Evolutionary conservation across 2,797 vertebrate species (phyloP).

Genomic region (Dendrocincla tyrannina): DNA sequence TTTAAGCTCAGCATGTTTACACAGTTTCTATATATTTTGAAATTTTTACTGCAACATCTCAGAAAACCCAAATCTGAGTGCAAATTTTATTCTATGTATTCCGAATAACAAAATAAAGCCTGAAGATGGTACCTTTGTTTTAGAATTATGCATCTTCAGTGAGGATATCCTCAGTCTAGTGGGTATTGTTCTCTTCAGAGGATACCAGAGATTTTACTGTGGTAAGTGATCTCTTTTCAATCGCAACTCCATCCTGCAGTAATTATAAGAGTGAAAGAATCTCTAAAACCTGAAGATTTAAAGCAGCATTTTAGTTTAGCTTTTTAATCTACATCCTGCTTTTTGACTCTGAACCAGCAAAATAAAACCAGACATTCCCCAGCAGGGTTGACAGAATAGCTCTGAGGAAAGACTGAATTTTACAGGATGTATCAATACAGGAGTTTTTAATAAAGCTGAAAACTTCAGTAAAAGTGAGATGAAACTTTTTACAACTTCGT

Average conservation of each 20-base stretch:
- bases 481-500: neutral
- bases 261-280: neutral
- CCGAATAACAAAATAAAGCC: slow-evolving; percentile 23
- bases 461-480: neutral
- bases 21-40: neutral
- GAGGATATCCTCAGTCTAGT: neutral
- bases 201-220: slow-evolving; percentile 25
- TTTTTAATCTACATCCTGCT: slow-evolving; percentile 8
- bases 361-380: slow-evolving; percentile 23
- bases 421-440: neutral
- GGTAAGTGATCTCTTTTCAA: slow-evolving; percentile 3
- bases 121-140: slow-evolving; percentile 15
- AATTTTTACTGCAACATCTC: slow-evolving; percentile 26
- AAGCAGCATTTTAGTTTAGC: neutral
- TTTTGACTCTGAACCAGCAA: neutral
- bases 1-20: neutral
- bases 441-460: neutral
- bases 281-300: neutral
- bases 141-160: neutral
- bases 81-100: slow-evolving; percentile 3
- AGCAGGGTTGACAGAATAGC: neutral
- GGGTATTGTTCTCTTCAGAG: neutral
- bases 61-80: neutral
- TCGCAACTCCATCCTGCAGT: slow-evolving; percentile 14
- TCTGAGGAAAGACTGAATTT: neutral